These are phyloP conservation scores for Daubentonia madagascariensis DNA, from an alignment of 2,113 vertebrate species.

Conservation along the genomic window DNA sequence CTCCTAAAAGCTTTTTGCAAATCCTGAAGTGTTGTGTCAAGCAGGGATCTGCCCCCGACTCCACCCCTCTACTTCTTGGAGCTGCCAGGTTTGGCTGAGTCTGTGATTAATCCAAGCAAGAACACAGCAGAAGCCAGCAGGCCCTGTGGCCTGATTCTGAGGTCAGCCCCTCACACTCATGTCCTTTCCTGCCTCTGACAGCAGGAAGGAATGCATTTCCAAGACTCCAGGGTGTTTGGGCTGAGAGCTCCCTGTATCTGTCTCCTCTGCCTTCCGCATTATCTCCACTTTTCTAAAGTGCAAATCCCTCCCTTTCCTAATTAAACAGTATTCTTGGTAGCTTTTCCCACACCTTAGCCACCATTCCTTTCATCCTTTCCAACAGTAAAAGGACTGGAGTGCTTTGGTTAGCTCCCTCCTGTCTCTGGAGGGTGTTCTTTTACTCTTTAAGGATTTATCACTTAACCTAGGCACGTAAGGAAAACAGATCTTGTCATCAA, in stretches of 20 bases:
- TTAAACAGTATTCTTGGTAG: neutral
- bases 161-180: neutral
- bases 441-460: neutral
- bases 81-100: neutral
- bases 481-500: neutral
- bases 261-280: neutral
- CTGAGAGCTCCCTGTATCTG: neutral
- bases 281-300: neutral
- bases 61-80: neutral
- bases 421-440: neutral
- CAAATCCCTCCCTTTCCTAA: neutral
- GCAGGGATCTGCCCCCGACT: too few relatives aligned
- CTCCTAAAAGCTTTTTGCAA: too few relatives aligned
- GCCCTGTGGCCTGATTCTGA: neutral
- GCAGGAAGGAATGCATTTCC: neutral
- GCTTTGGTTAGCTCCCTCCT: neutral
- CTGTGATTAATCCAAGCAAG: neutral
- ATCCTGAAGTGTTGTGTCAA: neutral
- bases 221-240: neutral
- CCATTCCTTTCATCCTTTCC: neutral
- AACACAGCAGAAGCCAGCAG: neutral
- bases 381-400: neutral
- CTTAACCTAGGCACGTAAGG: neutral
- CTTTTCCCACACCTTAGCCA: neutral
- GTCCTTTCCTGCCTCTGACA: neutral